Evolutionary conservation across 1,140 invertebrate species (phyloP).

Genomic region (Phortica variegata): DNA sequence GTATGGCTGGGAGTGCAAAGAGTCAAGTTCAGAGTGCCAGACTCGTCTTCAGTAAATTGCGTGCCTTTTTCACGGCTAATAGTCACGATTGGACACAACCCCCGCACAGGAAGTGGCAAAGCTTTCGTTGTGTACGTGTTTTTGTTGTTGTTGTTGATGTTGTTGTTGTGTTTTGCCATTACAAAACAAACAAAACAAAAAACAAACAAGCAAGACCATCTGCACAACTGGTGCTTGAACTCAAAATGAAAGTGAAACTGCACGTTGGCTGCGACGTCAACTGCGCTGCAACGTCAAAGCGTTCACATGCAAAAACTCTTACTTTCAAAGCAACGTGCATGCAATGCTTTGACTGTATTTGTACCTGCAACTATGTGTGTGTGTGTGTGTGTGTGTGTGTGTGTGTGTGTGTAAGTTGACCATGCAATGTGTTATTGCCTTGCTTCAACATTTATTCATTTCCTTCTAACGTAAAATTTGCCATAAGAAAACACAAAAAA

Average conservation of each 20-base stretch:
- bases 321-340: slow-evolving; percentile 32
- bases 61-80: too few relatives aligned
- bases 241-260: slow-evolving; percentile 52
- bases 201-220: too few relatives aligned
- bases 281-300: slow-evolving; percentile 24
- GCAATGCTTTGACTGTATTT: slow-evolving; percentile 14
- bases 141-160: too few relatives aligned
- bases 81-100: too few relatives aligned
- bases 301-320: slow-evolving; percentile 33
- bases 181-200: too few relatives aligned
- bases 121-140: too few relatives aligned
- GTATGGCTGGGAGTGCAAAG: too few relatives aligned
- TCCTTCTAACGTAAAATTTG: slow-evolving; percentile 41
- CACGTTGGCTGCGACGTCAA: slow-evolving; percentile 16
- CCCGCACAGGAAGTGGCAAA: too few relatives aligned
- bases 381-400: too few relatives aligned
- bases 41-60: too few relatives aligned
- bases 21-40: too few relatives aligned
- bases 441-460: slow-evolving; percentile 40
- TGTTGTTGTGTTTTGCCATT: too few relatives aligned
- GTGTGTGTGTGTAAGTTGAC: slow-evolving; percentile 1
- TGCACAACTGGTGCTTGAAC: slow-evolving; percentile 39
- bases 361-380: neutral
- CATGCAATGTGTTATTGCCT: slow-evolving; percentile 24
- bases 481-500: slow-evolving; percentile 24